phyloP scores from a whole-genome alignment of 2,113 vertebrate genomes.

The Strigops habroptila region DNA sequence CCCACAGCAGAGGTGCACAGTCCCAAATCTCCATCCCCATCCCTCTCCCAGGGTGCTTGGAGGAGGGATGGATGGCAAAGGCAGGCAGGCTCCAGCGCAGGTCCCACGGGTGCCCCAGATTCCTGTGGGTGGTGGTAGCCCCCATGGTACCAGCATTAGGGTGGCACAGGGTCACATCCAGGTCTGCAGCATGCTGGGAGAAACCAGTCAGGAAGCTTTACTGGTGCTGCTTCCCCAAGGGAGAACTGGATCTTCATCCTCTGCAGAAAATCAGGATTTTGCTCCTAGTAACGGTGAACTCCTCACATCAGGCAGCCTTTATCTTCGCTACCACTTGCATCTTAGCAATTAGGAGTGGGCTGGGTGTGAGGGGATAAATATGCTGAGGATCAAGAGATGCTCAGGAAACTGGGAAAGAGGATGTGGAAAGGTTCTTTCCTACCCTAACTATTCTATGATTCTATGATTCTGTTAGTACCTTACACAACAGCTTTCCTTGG shows the following conservation, averaged over 20 bases:
- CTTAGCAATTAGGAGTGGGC: neutral
- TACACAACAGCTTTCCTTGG: neutral
- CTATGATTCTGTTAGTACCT: neutral
- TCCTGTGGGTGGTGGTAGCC: no score
- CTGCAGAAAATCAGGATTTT: neutral
- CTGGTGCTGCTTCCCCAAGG: neutral
- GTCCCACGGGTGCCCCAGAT: neutral
- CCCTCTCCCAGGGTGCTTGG: neutral
- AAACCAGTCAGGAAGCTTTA: neutral
- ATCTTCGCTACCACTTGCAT: neutral
- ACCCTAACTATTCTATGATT: neutral
- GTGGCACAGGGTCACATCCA: fast-evolving
- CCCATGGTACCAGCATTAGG: neutral
- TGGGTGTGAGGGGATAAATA: neutral
- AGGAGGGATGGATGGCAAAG: neutral
- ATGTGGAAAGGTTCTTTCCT: neutral
- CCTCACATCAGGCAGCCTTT: neutral
- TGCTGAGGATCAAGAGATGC: neutral
- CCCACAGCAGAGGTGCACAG: neutral
- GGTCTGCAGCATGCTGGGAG: neutral
- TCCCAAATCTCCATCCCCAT: neutral
- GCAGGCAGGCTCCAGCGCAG: neutral
- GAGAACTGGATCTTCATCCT: neutral
- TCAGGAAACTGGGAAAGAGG: neutral
- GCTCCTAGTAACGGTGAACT: neutral